Evolutionary conservation across 92 coral and sea anemone genomes (phyloP).

Genomic region (Bergia puertoricense): DNA sequence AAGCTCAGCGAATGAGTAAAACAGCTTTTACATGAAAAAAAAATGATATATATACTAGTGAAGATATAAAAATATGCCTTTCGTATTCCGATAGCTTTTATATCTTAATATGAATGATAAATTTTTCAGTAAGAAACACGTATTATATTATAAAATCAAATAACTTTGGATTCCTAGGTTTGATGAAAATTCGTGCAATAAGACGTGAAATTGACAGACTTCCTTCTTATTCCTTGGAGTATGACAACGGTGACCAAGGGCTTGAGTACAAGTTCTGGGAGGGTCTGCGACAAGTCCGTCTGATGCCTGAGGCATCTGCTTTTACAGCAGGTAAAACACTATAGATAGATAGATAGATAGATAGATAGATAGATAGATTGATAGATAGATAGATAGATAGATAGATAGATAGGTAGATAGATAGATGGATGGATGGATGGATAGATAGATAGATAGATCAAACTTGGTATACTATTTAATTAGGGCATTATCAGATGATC

Average conservation of each 20-base stretch:
- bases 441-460: no score
- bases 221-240: background rate
- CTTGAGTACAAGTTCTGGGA: conserved; percentile 36
- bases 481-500: no score
- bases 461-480: no score
- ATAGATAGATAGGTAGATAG: no score
- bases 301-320: conserved; percentile 37
- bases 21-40: no score
- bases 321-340: conserved; percentile 26
- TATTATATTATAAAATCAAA: background rate
- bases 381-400: no score
- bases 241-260: conserved; percentile 41
- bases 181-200: conserved; percentile 29
- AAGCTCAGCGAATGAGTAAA: no score
- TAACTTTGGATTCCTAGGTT: background rate
- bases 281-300: conserved; percentile 29
- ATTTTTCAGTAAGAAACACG: background rate
- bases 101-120: background rate
- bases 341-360: no score
- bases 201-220: conserved; percentile 39
- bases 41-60: no score
- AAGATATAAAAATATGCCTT: background rate
- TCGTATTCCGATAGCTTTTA: no score
- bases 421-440: no score
- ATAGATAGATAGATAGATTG: no score